phyloP scores from a whole-genome alignment of 2,888 invertebrate species.

The Sussaba pulchella region DNA sequence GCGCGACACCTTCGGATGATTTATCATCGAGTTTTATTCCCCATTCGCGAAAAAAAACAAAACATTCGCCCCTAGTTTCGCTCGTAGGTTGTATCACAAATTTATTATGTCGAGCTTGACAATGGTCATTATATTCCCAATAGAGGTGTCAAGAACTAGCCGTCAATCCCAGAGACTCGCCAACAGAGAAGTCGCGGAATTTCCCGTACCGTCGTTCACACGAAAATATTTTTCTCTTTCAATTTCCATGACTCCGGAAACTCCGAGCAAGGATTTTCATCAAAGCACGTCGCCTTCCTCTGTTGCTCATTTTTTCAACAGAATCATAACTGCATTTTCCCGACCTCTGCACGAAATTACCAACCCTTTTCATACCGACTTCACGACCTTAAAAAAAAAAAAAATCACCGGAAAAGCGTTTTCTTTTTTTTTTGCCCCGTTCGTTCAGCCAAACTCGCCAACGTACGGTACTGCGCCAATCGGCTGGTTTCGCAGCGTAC shows the following conservation, averaged over 20 bases:
- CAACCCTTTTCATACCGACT: slow-evolving; percentile 11
- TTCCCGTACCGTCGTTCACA: background rate
- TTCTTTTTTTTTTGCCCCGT: background rate
- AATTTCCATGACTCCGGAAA: slow-evolving; percentile 4
- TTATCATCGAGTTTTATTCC: background rate
- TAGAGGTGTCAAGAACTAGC: background rate
- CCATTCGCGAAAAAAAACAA: background rate
- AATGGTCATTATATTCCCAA: background rate
- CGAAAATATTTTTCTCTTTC: background rate
- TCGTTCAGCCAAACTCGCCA: background rate
- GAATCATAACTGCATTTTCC: slow-evolving; percentile 2
- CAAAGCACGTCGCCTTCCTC: background rate
- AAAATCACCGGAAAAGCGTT: too few relatives aligned
- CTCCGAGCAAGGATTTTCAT: background rate
- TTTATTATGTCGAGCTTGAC: background rate
- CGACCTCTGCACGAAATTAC: background rate
- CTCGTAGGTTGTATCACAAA: background rate
- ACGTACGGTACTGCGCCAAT: slow-evolving; percentile 32
- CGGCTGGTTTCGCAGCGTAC: slow-evolving; percentile 29
- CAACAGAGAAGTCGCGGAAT: background rate
- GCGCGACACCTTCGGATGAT: background rate
- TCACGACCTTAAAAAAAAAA: background rate
- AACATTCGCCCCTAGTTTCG: background rate
- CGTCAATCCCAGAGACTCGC: background rate
- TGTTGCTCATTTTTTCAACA: slow-evolving; percentile 4